These are phyloP conservation scores for Nysson spinosus DNA, from an alignment of 2,888 invertebrate species.

Conservation along the genomic window DNA sequence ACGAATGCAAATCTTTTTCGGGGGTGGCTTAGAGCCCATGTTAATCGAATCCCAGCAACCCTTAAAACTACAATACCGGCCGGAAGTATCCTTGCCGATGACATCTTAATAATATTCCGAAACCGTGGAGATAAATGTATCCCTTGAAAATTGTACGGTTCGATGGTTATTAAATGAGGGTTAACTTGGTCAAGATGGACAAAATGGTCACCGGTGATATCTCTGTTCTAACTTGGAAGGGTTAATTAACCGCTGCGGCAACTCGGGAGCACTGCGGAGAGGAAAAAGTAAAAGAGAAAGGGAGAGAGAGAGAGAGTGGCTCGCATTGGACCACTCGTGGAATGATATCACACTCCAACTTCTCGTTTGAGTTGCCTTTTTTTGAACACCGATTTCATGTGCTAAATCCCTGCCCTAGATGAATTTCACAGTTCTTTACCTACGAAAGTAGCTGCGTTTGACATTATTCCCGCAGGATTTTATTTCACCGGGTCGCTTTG, in stretches of 20 bases:
- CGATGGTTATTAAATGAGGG: conserved; percentile 19
- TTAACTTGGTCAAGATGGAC: conserved; percentile 41
- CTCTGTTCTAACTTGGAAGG: conserved; percentile 20
- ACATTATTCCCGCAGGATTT: conserved; percentile 19
- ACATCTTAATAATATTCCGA: conserved; percentile 39
- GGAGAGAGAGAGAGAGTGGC: background rate
- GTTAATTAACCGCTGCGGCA: conserved; percentile 47
- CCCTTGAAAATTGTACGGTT: too few species aligned
- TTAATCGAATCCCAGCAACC: conserved; percentile 33
- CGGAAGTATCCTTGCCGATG: conserved; percentile 17
- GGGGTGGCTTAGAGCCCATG: conserved; percentile 38
- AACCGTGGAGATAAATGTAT: too few species aligned
- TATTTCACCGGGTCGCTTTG: conserved; percentile 18
- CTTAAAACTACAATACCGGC: conserved; percentile 38
- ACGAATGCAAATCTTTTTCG: conserved; percentile 25
- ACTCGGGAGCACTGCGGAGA: conserved; percentile 19
- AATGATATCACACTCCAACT: conserved; percentile 20
- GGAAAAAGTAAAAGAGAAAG: background rate
- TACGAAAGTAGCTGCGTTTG: conserved; percentile 15
- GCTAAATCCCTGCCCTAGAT: conserved; percentile 22
- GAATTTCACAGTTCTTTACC: conserved; percentile 25
- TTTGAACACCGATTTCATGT: conserved; percentile 14
- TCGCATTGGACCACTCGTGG: conserved; percentile 8
- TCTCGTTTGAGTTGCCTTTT: conserved; percentile 7
- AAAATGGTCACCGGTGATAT: conserved; percentile 34